Percentiles rank a stretch among this genome's conserved stretches.
phyloP scores from a whole-genome alignment of 2,888 invertebrate genomes.

The Torymus auratus region DNA sequence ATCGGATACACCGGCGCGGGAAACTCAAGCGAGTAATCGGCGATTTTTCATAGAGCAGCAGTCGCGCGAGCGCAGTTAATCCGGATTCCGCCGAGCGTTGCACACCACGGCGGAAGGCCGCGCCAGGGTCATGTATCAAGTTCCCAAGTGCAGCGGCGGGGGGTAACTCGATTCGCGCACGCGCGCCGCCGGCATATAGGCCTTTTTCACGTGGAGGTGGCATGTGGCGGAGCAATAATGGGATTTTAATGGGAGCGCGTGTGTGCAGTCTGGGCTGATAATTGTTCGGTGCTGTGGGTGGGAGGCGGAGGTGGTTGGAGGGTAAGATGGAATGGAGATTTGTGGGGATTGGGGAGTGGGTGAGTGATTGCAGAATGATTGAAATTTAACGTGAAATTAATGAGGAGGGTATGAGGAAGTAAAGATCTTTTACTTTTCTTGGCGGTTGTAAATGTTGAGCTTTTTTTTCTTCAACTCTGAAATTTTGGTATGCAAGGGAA shows the following conservation, averaged over 20 bases:
- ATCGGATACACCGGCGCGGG: not conserved
- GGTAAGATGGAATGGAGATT: too few relatives aligned
- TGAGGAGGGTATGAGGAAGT: too few relatives aligned
- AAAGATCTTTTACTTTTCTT: too few relatives aligned
- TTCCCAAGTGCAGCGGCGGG: conserved; percentile 67
- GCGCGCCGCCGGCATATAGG: not conserved
- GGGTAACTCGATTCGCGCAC: conserved; percentile 22
- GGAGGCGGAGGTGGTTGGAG: not conserved
- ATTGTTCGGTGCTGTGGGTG: not conserved
- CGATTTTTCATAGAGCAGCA: conserved; percentile 38
- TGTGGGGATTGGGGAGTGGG: too few relatives aligned
- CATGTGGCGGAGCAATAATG: not conserved
- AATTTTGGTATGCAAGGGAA: too few relatives aligned
- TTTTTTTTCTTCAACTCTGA: too few relatives aligned
- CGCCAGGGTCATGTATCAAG: conserved; percentile 74
- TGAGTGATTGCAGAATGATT: too few relatives aligned
- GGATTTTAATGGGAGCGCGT: conserved; percentile 23
- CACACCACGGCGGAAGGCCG: conserved; percentile 40
- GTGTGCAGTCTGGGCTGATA: not conserved
- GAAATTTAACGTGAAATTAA: too few relatives aligned
- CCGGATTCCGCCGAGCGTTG: conserved; percentile 31
- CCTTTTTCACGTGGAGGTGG: not conserved
- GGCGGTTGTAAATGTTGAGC: too few relatives aligned
- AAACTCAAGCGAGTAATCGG: conserved; percentile 27
- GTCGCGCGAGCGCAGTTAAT: conserved; percentile 5